A percentile compares a stretch with the other conserved stretches of the same genome.
These are phyloP conservation scores for Leuctra nigra DNA, from an alignment of 2,888 invertebrate genomes.

Conservation along the genomic window DNA sequence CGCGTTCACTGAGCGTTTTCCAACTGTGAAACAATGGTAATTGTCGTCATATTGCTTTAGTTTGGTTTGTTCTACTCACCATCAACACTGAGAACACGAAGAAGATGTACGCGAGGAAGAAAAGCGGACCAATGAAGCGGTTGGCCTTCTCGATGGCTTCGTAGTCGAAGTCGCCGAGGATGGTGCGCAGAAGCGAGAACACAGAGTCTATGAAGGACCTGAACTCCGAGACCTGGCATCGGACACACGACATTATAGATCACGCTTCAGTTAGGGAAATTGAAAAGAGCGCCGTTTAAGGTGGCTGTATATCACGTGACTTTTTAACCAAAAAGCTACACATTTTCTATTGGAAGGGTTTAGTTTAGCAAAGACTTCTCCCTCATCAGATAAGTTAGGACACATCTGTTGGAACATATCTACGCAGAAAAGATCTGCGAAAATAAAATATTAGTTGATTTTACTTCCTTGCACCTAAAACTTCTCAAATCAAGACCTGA, in stretches of 20 bases:
- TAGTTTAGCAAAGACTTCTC: too few species aligned
- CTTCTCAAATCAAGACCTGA: too few species aligned
- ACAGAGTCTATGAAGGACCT: slow-evolving; percentile 52
- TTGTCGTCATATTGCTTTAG: too few species aligned
- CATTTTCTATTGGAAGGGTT: too few species aligned
- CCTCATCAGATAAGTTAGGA: too few species aligned
- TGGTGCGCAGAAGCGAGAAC: slow-evolving; percentile 64
- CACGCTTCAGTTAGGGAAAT: not conserved
- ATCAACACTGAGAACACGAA: slow-evolving; percentile 70
- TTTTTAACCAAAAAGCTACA: too few species aligned
- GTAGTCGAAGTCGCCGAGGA: slow-evolving; percentile 72
- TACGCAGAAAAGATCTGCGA: too few species aligned
- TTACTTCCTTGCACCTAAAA: too few species aligned
- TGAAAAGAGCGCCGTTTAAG: not conserved
- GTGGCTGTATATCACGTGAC: not conserved
- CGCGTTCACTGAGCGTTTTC: too few species aligned
- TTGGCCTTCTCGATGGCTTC: slow-evolving; percentile 58
- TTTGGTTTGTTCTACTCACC: slow-evolving; percentile 47
- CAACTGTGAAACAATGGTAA: too few species aligned
- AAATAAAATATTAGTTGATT: too few species aligned
- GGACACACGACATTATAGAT: not conserved
- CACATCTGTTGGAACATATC: too few species aligned
- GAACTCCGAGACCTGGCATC: slow-evolving; percentile 46
- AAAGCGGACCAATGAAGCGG: slow-evolving; percentile 62
- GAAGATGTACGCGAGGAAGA: slow-evolving; percentile 67